Percentiles rank a stretch among this genome's conserved stretches.
phyloP scores from a whole-genome alignment of 2,888 invertebrate species.

The Drosophila prolongata region DNA sequence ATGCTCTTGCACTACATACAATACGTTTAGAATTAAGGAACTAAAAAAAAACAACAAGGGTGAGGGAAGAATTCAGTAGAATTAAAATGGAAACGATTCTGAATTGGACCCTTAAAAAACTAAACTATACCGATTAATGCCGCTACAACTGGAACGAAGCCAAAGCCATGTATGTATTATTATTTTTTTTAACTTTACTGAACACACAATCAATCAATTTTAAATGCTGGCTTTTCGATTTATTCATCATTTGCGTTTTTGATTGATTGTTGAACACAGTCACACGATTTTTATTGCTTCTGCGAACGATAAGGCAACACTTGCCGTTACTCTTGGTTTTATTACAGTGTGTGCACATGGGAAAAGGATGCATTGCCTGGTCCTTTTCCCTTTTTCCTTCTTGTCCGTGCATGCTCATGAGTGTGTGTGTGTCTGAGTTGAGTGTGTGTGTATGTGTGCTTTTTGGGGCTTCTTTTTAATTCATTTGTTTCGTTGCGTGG shows the following conservation, averaged over 20 bases:
- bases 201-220: constrained; percentile 29
- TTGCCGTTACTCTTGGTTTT: constrained; percentile 16
- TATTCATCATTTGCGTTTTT: constrained; percentile 19
- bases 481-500: constrained; percentile 13
- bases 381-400: neutral
- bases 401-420: constrained; percentile 14
- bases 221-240: constrained; percentile 19
- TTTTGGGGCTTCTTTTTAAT: constrained; percentile 4
- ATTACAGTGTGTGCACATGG: constrained; percentile 30
- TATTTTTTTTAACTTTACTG: constrained; percentile 8
- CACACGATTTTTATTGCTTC: constrained; percentile 31
- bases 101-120: constrained; percentile 38
- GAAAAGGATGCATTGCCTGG: constrained; percentile 3
- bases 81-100: constrained; percentile 15
- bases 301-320: constrained; percentile 35
- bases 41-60: constrained; percentile 18
- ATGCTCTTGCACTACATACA: constrained; percentile 14
- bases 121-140: constrained; percentile 41
- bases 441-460: constrained; percentile 9
- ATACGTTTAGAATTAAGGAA: constrained; percentile 20
- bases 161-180: constrained; percentile 15
- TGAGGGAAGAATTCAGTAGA: constrained; percentile 12
- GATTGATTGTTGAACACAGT: constrained; percentile 39
- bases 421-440: constrained; percentile 5
- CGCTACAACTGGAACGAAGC: constrained; percentile 28